These are phyloP conservation scores for Hypsopygia costalis DNA, from an alignment of 2,888 invertebrate genomes.

Conservation along the genomic window DNA sequence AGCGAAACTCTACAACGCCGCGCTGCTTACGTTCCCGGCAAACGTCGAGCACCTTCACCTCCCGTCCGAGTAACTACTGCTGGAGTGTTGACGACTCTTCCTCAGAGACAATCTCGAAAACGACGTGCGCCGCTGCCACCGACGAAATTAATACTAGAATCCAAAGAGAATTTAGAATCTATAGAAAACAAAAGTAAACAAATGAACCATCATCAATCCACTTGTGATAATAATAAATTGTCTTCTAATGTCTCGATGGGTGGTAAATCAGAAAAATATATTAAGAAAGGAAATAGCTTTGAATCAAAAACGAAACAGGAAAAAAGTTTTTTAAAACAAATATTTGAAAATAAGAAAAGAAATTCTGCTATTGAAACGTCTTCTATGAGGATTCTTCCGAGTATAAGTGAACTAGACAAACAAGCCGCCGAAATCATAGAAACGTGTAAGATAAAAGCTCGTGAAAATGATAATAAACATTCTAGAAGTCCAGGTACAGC, in stretches of 20 bases:
- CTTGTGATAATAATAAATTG: conserved; percentile 14
- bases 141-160: conserved; percentile 21
- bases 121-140: conserved; percentile 81
- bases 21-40: conserved; percentile 87
- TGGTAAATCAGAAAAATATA: conserved; percentile 46
- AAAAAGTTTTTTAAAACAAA: conserved; percentile 76
- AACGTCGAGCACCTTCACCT: conserved; percentile 86
- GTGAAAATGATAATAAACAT: conserved; percentile 33
- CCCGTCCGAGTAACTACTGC: conserved; percentile 59
- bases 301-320: conserved; percentile 64
- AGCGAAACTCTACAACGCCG: conserved; percentile 82
- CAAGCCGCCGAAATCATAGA: conserved; percentile 88
- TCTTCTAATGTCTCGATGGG: conserved; percentile 24
- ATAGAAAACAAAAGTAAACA: conserved; percentile 16
- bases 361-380: conserved; percentile 51
- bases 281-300: conserved; percentile 42
- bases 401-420: conserved; percentile 89
- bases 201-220: conserved; percentile 38
- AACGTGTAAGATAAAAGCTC: conserved; percentile 52
- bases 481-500: not conserved
- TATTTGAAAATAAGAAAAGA: conserved; percentile 67
- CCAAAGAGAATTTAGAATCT: conserved; percentile 30
- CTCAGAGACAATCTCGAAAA: conserved; percentile 50
- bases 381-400: conserved; percentile 82
- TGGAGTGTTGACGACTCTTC: conserved; percentile 63